These are phyloP conservation scores for Melitaea athalia DNA, from an alignment of 2,888 invertebrate species.

Conservation along the genomic window DNA sequence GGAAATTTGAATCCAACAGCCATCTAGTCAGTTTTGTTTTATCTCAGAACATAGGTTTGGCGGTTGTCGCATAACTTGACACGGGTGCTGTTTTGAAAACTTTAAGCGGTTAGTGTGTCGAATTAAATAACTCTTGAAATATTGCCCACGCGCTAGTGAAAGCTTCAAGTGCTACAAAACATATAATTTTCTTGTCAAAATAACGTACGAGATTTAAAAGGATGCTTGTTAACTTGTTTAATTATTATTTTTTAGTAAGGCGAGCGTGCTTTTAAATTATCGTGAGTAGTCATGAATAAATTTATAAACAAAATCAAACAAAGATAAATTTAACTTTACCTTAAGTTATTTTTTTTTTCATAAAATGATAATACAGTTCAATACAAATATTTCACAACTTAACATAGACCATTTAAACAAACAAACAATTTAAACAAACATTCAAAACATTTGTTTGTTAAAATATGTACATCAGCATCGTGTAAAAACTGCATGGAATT, in stretches of 20 bases:
- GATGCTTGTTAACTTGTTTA: conserved; percentile 19
- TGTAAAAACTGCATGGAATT: too few relatives aligned
- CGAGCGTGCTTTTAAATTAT: neutral
- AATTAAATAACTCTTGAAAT: conserved; percentile 70
- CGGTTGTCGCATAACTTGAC: conserved; percentile 55
- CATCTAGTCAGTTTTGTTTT: conserved; percentile 46
- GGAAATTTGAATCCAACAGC: conserved; percentile 53
- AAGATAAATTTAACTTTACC: too few relatives aligned
- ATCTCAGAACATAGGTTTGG: conserved; percentile 42
- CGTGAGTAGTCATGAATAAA: neutral
- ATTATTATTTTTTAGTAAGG: conserved; percentile 23
- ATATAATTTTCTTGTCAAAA: conserved; percentile 52
- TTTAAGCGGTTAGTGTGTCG: conserved; percentile 63
- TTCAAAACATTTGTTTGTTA: too few relatives aligned
- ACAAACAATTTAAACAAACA: too few relatives aligned
- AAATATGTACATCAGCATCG: too few relatives aligned
- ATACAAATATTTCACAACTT: too few relatives aligned
- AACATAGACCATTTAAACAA: too few relatives aligned
- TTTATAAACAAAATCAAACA: neutral
- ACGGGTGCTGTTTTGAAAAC: conserved; percentile 47
- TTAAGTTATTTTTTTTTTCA: too few relatives aligned
- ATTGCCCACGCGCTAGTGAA: conserved; percentile 64
- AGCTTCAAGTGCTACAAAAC: conserved; percentile 56
- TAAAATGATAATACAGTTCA: too few relatives aligned
- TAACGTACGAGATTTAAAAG: conserved; percentile 52